Percentiles rank a stretch among this genome's conserved stretches.
These are phyloP conservation scores for Thinocorus orbignyianus DNA, from an alignment of 2,113 vertebrate species.

Conservation along the genomic window DNA sequence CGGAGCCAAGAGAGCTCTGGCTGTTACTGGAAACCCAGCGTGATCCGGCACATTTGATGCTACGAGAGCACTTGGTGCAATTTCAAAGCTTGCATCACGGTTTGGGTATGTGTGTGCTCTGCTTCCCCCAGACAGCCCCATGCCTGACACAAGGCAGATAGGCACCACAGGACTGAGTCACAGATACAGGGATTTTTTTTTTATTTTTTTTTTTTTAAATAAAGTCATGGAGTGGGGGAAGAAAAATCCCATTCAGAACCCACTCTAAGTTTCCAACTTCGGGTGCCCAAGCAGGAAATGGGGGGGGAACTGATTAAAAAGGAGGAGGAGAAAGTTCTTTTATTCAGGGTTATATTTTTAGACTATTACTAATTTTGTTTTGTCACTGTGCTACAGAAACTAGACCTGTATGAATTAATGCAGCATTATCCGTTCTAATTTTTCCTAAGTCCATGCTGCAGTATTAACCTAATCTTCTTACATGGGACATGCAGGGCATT, in stretches of 20 bases:
- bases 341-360: conserved; percentile 36
- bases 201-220: neutral
- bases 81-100: conserved; percentile 68
- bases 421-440: conserved; percentile 50
- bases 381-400: neutral
- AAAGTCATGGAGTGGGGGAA: neutral
- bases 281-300: conserved; percentile 24
- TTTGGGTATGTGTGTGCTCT: conserved; percentile 63
- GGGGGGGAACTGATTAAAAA: neutral
- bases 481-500: neutral
- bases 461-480: conserved; percentile 43
- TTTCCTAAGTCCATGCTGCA: neutral
- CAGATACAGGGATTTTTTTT: neutral
- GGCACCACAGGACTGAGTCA: conserved; percentile 59
- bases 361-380: conserved; percentile 2
- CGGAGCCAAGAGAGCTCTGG: neutral
- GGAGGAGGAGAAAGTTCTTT: conserved; percentile 3
- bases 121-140: conserved; percentile 68
- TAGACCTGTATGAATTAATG: conserved; percentile 1
- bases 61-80: conserved; percentile 38
- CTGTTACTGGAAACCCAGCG: neutral
- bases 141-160: conserved; percentile 65
- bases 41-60: conserved; percentile 24
- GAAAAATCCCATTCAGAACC: conserved; percentile 1
- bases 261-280: conserved; percentile 8